Conservation (phyloP, 1,140 invertebrate species). For the Atta colombica region DNA sequence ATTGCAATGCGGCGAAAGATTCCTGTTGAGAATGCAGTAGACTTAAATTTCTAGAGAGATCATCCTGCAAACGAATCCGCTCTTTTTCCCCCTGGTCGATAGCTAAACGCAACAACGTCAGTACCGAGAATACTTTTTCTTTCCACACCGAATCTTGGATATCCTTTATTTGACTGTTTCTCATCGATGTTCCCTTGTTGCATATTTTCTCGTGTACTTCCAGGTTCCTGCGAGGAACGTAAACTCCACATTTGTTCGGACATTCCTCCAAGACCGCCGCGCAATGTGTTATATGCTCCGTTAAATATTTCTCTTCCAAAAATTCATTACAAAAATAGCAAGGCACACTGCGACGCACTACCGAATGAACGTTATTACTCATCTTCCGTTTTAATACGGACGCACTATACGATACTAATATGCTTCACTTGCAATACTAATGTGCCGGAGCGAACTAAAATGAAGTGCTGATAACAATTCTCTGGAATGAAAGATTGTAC, state of each 20-base stretch:
- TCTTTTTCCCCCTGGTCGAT: slow-evolving; percentile 75
- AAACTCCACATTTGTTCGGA: slow-evolving; percentile 89
- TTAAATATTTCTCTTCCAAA: slow-evolving; percentile 86
- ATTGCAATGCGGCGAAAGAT: slow-evolving; percentile 61
- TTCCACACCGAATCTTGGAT: slow-evolving; percentile 70
- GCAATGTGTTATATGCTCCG: slow-evolving; percentile 90
- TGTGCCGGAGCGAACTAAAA: not conserved
- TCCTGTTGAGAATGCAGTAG: slow-evolving; percentile 62
- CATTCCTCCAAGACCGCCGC: slow-evolving; percentile 90
- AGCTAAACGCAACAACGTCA: slow-evolving; percentile 74
- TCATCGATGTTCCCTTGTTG: slow-evolving; percentile 19
- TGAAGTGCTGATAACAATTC: slow-evolving; percentile 61
- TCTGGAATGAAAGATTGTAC: slow-evolving; percentile 54
- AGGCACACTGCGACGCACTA: slow-evolving; percentile 73
- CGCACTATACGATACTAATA: slow-evolving; percentile 37
- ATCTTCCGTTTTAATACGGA: slow-evolving; percentile 51
- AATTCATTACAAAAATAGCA: slow-evolving; percentile 89
- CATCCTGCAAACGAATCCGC: slow-evolving; percentile 64
- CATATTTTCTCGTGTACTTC: slow-evolving; percentile 88
- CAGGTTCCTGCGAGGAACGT: slow-evolving; percentile 88
- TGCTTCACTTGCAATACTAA: too few species aligned
- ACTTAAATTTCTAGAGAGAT: slow-evolving; percentile 20
- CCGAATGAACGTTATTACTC: slow-evolving; percentile 65
- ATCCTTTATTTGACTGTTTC: slow-evolving; percentile 36
- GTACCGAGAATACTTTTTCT: slow-evolving; percentile 74